Evolutionary conservation across 2,888 invertebrate species (phyloP).

Genomic region (Tinea trinotella): DNA sequence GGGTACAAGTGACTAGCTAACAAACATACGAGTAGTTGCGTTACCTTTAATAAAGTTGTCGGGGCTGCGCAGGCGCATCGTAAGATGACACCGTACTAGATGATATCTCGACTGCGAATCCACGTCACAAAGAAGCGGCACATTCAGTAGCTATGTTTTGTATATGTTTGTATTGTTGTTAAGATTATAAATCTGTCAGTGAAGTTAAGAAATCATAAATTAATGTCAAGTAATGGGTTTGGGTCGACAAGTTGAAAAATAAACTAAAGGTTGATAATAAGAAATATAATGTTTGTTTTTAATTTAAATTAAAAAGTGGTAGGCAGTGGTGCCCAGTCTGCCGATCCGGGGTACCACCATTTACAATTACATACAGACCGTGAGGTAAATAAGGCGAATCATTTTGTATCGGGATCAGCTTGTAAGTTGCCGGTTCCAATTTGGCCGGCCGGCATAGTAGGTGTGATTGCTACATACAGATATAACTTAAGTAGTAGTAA

Average conservation of each 20-base stretch:
- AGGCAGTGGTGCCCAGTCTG: no score
- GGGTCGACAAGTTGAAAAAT: background rate
- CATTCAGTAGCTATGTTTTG: constrained; percentile 2
- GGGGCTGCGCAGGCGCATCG: constrained; percentile 7
- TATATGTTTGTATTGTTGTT: background rate
- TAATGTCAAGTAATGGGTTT: background rate
- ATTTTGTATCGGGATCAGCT: no score
- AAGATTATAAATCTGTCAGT: constrained; percentile 9
- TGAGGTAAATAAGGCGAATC: no score
- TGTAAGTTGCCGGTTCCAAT: no score
- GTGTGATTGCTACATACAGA: no score
- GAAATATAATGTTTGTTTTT: no score
- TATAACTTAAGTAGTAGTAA: no score
- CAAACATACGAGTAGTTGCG: background rate
- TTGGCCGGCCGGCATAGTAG: no score
- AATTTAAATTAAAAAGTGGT: no score
- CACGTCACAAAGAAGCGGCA: background rate
- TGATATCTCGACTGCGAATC: constrained; percentile 2
- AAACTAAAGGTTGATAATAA: background rate
- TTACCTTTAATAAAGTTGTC: constrained; percentile 2
- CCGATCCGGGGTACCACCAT: no score
- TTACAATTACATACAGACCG: no score
- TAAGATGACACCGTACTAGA: background rate
- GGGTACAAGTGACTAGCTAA: background rate
- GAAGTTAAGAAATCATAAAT: background rate